These are phyloP conservation scores for Pelagia noctiluca DNA, from an alignment of 30 jellyfish, hydroid and myxozoan genomes.

Conservation along the genomic window DNA sequence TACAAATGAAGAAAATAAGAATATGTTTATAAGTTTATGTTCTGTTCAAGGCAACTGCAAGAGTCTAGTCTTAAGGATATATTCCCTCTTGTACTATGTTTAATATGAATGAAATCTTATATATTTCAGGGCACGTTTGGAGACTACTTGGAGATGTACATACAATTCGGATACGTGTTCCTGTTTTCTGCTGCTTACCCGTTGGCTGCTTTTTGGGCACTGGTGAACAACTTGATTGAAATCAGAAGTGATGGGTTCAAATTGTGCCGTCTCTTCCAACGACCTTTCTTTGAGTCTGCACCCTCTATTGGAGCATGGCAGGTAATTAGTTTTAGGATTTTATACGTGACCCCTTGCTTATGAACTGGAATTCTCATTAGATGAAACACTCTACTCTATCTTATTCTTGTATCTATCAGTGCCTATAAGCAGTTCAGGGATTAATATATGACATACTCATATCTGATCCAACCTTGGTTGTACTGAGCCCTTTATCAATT, in stretches of 20 bases:
- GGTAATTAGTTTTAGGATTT: slow-evolving; percentile 29
- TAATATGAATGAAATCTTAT: neutral
- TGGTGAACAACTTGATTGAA: slow-evolving; percentile 85
- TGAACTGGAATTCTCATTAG: too few relatives aligned
- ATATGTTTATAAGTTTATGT: too few relatives aligned
- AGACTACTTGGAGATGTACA: slow-evolving; percentile 91
- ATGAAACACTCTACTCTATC: neutral
- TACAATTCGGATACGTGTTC: slow-evolving; percentile 95
- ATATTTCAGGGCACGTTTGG: slow-evolving; percentile 82
- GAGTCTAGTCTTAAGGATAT: neutral
- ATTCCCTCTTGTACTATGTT: neutral
- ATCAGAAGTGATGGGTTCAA: slow-evolving; percentile 96
- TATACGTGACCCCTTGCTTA: too few relatives aligned
- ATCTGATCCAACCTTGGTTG: too few relatives aligned
- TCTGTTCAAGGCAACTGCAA: neutral
- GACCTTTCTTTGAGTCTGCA: slow-evolving; percentile 93
- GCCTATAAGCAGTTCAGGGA: too few relatives aligned
- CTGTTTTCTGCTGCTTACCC: slow-evolving; percentile 98
- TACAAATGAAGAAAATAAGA: too few relatives aligned
- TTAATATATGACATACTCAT: too few relatives aligned
- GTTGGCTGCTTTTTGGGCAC: slow-evolving; percentile 98
- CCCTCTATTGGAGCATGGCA: slow-evolving; percentile 98
- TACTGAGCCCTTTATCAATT: too few relatives aligned
- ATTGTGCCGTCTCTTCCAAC: slow-evolving; percentile 82
- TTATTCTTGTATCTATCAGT: too few relatives aligned